Base-by-base conservation (phyloP, 1,140 invertebrate species). In the Pogonognathellus flavescens region DNA sequence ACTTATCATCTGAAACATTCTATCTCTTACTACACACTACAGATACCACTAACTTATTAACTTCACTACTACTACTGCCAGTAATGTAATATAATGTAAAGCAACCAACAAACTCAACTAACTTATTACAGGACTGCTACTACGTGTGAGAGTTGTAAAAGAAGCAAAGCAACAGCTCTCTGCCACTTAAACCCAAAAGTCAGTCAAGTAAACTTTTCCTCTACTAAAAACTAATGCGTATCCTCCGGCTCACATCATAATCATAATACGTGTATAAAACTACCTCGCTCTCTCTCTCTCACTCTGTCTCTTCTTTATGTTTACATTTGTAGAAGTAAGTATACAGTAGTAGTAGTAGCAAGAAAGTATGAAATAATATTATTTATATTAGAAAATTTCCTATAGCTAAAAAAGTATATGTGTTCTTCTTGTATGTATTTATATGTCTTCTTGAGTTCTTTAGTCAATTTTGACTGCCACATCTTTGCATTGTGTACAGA, bases 201-300 rank as follows among this genome's bases (percentile, higher is more conserved):
- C 53, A 14, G 20, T 70, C 66, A 70, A 41, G 31, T 70, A 13
- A 70, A 70, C 16, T 70, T 11, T 22, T 31, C 22, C 20, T 25
- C 70, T 76, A 41, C 70, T 76, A 76, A 76, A 76, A 76, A 76
- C 70, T 76, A 76, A 76, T 76, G 70, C 70, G 14, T 76, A 76
- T 76, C 70, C 70, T 76, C 70, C 70, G 70, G 70, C 70, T 76
- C 70, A 76, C 70, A 76, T 76, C 70, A 76, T 76, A 76, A 76
- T 76, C 70, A 50, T 76, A 76, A 76, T 76, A 76, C 31, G 31
- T 41, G 31, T 41, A 41, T 41, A 41, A 41, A 41, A 41, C 31
- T 41, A 41, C 31, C 31, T 41, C 31, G 31, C 31, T 41, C 31
- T 41, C 1, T 41, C 41, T 70, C 16, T 22, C 10, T 31, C n/a